A percentile compares a stretch with the other conserved stretches of the same genome.
Evolutionary conservation across 2,113 vertebrate species (phyloP).

Genomic region (Gavialis gangeticus): DNA sequence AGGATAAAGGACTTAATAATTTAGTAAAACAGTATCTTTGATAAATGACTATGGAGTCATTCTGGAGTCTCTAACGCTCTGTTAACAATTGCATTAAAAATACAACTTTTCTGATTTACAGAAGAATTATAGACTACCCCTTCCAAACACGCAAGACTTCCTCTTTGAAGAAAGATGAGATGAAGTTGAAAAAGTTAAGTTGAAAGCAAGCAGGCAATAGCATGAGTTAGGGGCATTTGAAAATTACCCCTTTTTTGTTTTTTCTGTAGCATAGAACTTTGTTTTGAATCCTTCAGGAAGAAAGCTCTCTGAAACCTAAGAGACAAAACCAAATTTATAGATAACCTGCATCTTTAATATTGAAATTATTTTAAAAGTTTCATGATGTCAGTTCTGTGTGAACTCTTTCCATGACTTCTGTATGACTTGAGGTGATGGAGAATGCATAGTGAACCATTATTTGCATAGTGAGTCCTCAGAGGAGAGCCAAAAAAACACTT

Average conservation of each 20-base stretch:
- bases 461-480: background rate
- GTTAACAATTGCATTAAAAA: background rate
- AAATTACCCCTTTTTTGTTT: background rate
- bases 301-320: background rate
- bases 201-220: background rate
- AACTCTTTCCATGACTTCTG: background rate
- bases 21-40: background rate
- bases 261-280: background rate
- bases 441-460: background rate
- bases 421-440: background rate
- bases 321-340: background rate
- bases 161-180: background rate
- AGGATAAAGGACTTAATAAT: slow-evolving; percentile 12
- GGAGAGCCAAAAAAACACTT: background rate
- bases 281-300: background rate
- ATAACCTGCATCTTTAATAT: background rate
- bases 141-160: background rate
- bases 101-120: background rate
- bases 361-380: background rate
- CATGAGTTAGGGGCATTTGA: background rate
- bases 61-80: background rate
- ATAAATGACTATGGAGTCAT: background rate
- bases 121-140: background rate
- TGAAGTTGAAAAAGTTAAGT: background rate
- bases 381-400: background rate